Evolutionary conservation across 2,113 vertebrate genomes (phyloP), one percentile per base, ranked within the genome.

Genomic region (Forbesichthys agassizii): DNA sequence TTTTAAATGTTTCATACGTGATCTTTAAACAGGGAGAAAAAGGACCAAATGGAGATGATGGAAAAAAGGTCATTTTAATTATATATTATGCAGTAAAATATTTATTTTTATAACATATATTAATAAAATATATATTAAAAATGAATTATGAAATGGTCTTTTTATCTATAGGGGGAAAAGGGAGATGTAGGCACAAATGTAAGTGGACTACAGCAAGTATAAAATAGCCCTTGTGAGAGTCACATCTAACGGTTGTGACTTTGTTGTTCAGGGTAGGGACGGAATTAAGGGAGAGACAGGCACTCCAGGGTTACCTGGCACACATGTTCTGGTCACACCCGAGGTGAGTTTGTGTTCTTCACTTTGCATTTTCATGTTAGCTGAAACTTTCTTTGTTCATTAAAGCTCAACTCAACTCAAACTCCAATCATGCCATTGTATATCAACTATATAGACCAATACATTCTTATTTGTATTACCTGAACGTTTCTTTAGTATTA

Each of bases 271-370:
- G 93, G 92, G 92, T 53, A 91, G 86, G 80, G 87, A 90, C 42
- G 93, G 93, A 0, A 66, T 20, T 6, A 92, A 92, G 55, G 93
- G 93, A 47, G 92, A 93, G 61, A 71, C 70, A 42, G 93, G 93
- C 46, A 64, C 87, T 73, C 92, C 92, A 54, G 93, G 93, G 36
- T 78, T 87, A 54, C 93, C 92, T 33, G 92, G 92, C 1, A 79
- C 71, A 33, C 90, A 91, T 36, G 75, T 92, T 64, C 78, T 92
- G 3, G 74, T 92, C 59, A 90, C 83, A 46, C 2, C 89, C n/a
- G 91, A 92, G 80, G 92, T 93, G 86, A 77, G 72, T 27, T 27
- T 27, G 27, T 27, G 27, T 27, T 27, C 27, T 27, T 27, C 27
- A 27, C 27, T 2, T 27, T 3, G 27, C 27, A 27, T 27, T 27